Evolutionary conservation across 2,888 invertebrate species (phyloP).

Genomic region (Creontiades dilutus): DNA sequence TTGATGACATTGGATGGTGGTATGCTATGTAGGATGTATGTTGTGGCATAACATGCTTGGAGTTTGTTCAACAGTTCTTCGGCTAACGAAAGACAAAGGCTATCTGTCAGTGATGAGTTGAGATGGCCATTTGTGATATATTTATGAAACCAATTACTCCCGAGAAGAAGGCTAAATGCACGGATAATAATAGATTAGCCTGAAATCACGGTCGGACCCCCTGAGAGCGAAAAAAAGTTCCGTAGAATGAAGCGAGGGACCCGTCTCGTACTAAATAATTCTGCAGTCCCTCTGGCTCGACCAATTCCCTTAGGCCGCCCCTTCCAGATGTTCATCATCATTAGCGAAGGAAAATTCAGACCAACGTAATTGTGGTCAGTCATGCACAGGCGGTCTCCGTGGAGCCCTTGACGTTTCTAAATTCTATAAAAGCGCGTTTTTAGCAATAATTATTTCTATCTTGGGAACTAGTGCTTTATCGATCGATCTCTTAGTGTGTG

Average conservation of each 20-base stretch:
- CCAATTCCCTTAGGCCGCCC: neutral
- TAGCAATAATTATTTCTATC: neutral
- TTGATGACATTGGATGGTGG: too few relatives aligned
- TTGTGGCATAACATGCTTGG: too few relatives aligned
- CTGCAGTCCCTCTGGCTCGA: neutral
- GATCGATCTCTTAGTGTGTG: neutral
- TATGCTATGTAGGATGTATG: too few relatives aligned
- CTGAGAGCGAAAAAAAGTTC: neutral
- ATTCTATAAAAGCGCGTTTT: neutral
- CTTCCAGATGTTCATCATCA: conserved; percentile 4
- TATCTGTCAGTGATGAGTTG: too few relatives aligned
- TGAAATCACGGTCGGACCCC: neutral
- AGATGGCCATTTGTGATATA: too few relatives aligned
- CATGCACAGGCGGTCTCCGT: neutral
- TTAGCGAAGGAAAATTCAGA: neutral
- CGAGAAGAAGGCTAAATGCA: too few relatives aligned
- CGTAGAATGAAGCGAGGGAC: neutral
- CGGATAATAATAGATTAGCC: neutral
- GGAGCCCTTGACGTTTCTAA: neutral
- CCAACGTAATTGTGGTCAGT: neutral
- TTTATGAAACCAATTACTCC: too few relatives aligned
- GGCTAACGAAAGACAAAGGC: too few relatives aligned
- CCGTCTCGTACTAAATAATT: conserved; percentile 1
- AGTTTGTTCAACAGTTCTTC: too few relatives aligned
- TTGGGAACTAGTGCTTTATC: neutral